phyloP scores from a whole-genome alignment of 2,797 vertebrate genomes.

The Gallinago solitaria region DNA sequence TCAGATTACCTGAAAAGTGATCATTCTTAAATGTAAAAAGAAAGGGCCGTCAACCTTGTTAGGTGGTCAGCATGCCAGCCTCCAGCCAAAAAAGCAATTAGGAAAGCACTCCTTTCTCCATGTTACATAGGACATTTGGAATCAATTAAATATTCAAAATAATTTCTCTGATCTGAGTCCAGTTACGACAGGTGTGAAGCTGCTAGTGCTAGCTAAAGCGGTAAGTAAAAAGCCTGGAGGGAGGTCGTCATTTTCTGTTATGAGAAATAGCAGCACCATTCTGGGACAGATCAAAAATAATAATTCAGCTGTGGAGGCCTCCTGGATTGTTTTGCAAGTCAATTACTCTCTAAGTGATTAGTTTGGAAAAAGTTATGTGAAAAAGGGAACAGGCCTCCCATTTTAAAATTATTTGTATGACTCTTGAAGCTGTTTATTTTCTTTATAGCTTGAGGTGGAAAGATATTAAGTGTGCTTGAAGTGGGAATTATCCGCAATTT shows the following conservation, averaged over 20 bases:
- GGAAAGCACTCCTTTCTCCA: conserved; percentile 43
- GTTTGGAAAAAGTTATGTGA: conserved; percentile 41
- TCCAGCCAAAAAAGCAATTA: conserved; percentile 1
- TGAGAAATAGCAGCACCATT: conserved; percentile 63
- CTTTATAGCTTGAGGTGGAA: conserved; percentile 57
- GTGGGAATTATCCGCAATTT: conserved; percentile 59
- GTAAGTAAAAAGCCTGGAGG: conserved; percentile 35
- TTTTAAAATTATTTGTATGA: conserved; percentile 56
- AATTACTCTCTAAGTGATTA: conserved; percentile 47
- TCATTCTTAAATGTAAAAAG: conserved; percentile 1
- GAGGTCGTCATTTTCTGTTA: conserved; percentile 60
- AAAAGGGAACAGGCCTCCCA: conserved; percentile 48
- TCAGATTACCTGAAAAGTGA: conserved; percentile 7
- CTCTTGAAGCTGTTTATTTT: conserved; percentile 67
- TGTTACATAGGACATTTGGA: conserved; percentile 61
- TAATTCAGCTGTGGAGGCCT: conserved; percentile 53
- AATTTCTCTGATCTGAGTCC: conserved; percentile 73
- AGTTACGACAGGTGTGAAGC: conserved; percentile 62
- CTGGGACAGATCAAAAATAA: conserved; percentile 62
- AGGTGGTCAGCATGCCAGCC: neutral
- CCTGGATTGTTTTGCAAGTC: conserved; percentile 56
- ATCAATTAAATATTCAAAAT: conserved; percentile 74
- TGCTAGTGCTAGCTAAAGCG: conserved; percentile 47
- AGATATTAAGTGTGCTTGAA: conserved; percentile 59
- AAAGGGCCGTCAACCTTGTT: neutral